phyloP scores from a whole-genome alignment of 1,140 invertebrate genomes.

The Coenobita brevimanus region DNA sequence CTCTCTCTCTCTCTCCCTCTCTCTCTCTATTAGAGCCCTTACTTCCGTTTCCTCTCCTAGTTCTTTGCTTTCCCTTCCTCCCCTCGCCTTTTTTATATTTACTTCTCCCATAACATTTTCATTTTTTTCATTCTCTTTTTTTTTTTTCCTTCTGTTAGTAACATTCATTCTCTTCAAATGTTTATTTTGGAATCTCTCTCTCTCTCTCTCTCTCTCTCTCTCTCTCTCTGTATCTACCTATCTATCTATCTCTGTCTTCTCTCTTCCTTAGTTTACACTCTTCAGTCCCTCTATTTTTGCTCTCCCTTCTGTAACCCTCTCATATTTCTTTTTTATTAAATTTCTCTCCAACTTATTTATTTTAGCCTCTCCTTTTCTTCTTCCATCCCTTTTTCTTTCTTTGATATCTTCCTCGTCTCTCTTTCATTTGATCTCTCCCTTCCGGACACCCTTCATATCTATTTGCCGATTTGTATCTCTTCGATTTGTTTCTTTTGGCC shows the following conservation, averaged over 20 bases:
- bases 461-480: not conserved
- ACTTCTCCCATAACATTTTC: too few relatives aligned
- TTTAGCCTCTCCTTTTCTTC: not conserved
- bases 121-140: too few relatives aligned
- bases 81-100: too few relatives aligned
- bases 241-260: not conserved
- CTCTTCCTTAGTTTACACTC: not conserved
- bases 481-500: not conserved
- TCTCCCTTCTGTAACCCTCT: not conserved
- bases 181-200: too few relatives aligned
- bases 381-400: not conserved
- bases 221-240: not conserved
- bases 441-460: not conserved
- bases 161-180: too few relatives aligned
- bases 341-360: not conserved
- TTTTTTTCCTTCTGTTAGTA: too few relatives aligned
- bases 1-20: too few relatives aligned
- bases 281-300: not conserved
- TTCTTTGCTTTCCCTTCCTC: too few relatives aligned
- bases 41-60: too few relatives aligned
- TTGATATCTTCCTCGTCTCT: not conserved
- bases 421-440: not conserved
- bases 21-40: too few relatives aligned
- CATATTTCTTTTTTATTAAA: not conserved
- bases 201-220: not conserved